Evolutionary conservation across 2,113 vertebrate genomes (phyloP).

Genomic region (Callionymus lyra): DNA sequence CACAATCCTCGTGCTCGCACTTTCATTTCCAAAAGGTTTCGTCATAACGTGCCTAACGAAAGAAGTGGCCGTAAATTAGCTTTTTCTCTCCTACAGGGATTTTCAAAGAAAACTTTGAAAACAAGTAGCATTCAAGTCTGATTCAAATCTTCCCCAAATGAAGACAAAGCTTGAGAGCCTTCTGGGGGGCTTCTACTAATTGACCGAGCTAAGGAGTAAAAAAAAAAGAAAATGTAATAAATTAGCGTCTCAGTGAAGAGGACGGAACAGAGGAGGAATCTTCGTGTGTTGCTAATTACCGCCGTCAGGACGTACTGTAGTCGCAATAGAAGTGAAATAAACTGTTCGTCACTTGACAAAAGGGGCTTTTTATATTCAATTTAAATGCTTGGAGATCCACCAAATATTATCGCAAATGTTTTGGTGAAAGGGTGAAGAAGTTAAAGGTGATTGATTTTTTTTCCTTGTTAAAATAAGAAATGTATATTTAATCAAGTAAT

Average conservation of each 20-base stretch:
- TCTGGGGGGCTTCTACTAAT: conserved; percentile 19
- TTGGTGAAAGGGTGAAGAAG: too few species aligned
- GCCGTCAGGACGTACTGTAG: neutral
- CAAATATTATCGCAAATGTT: too few species aligned
- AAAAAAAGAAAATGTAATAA: conserved; percentile 8
- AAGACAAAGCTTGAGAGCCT: conserved; percentile 20
- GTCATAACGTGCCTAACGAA: conserved; percentile 33
- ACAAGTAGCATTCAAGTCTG: conserved; percentile 18
- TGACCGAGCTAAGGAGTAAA: conserved; percentile 25
- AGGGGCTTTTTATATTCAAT: neutral
- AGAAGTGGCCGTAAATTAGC: conserved; percentile 35
- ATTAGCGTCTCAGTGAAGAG: neutral
- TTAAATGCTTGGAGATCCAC: neutral
- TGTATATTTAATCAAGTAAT: too few species aligned
- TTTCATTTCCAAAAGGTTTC: conserved; percentile 42
- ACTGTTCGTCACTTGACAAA: neutral
- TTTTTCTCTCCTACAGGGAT: conserved; percentile 46
- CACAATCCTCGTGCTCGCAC: conserved; percentile 18
- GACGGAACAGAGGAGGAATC: neutral
- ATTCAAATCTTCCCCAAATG: conserved; percentile 20
- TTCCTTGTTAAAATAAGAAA: too few species aligned
- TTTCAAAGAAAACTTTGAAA: conserved; percentile 39
- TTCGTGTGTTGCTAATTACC: neutral
- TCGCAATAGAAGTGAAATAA: neutral
- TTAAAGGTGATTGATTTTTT: too few species aligned